Percentiles rank a stretch among this genome's conserved stretches.
phyloP scores from a whole-genome alignment of 2,797 vertebrate genomes.

The Dicrostonyx torquatus region DNA sequence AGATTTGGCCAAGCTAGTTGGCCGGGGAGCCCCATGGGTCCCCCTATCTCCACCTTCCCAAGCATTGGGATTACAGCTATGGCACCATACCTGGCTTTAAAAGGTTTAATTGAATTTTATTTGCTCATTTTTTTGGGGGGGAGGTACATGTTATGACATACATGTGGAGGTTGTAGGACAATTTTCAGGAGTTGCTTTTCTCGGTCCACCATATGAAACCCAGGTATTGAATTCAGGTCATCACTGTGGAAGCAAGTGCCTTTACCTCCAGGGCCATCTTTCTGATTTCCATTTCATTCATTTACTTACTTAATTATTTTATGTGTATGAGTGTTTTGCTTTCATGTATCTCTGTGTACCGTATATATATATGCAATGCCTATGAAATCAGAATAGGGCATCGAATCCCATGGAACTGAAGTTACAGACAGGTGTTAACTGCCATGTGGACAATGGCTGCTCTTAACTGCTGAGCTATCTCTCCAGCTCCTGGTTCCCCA shows the following conservation, averaged over 20 bases:
- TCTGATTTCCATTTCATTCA: background rate
- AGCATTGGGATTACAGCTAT: background rate
- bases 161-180: background rate
- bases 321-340: background rate
- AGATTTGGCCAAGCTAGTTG: background rate
- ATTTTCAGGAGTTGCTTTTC: background rate
- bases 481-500: background rate
- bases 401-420: background rate
- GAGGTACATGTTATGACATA: background rate
- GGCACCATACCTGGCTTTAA: background rate
- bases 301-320: background rate
- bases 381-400: background rate
- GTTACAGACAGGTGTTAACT: background rate
- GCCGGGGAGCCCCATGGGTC: background rate
- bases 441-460: background rate
- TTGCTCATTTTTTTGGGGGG: background rate
- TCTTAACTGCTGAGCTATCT: background rate
- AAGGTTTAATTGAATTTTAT: background rate
- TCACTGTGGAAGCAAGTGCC: background rate
- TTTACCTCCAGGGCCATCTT: background rate
- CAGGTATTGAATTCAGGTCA: background rate
- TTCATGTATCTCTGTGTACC: background rate
- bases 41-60: background rate
- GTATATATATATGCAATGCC: background rate
- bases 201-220: background rate